Base-by-base conservation (phyloP, 2,888 invertebrate genomes). In the Anthophora plumipes region DNA sequence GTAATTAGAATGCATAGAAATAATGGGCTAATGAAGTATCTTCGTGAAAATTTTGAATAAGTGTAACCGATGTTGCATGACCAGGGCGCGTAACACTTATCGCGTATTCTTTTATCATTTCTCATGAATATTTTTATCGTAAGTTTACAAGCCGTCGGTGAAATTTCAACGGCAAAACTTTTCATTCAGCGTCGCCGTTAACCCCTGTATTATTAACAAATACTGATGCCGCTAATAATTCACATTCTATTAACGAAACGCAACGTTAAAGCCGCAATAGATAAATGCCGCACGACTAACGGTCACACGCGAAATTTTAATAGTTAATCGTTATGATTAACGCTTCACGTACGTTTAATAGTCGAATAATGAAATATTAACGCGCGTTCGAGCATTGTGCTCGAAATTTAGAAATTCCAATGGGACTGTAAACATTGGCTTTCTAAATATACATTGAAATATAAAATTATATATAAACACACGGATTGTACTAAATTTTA, bases 71-170 rank as follows among this genome's bases (percentile, higher is more conserved):
- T 41, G 48, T 72, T 72, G 72, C 75, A 63, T 75, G 75, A 48
- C 61, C 17, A 8, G 20, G 17, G 41, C 11, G 17, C 61, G 41
- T 72, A 75, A 75, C 55, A 72, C 54, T 75, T 72, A 75, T 55
- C 73, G 11, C 20, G 46, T 31, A 63, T 46, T 39, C 20, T 55
- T 61, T 75, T 75, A 75, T 75, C 55, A 72, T 31, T 63, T 17
- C 48, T 72, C 73, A 48, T 75, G 55, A 72, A 75, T 75, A 75
- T 72, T 72, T 75, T 41, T 20, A 1, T 48, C 25, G 17, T 48
- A 55, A 63, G 39, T 48, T 55, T 55, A 41, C 46, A 63, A 61
- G 25, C 12, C 17, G 37, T 14, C 39, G 12, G 31, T 46, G 17
- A 39, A 63, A 72, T 75, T 75, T 75, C 25, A 25, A 63, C 39